Evolutionary conservation across 2,888 invertebrate species (phyloP).

Genomic region (Pocota personata): DNA sequence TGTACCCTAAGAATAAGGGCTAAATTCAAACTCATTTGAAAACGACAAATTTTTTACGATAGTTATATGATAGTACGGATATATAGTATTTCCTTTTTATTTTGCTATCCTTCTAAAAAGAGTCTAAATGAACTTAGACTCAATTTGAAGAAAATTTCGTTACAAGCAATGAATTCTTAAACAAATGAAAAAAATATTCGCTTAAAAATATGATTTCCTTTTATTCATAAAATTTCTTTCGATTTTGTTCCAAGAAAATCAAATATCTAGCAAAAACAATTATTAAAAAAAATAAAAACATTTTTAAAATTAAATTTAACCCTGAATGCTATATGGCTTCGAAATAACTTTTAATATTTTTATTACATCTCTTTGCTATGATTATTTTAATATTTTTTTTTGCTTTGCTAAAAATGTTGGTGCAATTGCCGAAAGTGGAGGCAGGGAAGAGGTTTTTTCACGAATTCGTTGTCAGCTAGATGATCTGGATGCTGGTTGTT

Average conservation of each 20-base stretch:
- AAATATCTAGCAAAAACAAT: constrained; percentile 32
- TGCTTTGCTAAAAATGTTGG: constrained; percentile 9
- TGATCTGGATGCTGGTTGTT: background rate
- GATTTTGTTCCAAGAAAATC: constrained; percentile 70
- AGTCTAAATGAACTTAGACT: constrained; percentile 64
- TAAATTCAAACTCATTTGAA: constrained; percentile 42
- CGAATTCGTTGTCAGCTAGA: constrained; percentile 33
- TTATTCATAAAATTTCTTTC: constrained; percentile 57
- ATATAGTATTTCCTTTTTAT: background rate
- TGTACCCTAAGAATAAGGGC: background rate
- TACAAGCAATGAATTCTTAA: constrained; percentile 10
- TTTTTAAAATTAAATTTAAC: constrained; percentile 53
- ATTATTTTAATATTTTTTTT: background rate
- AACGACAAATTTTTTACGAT: background rate
- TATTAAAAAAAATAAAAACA: background rate
- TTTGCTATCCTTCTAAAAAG: constrained; percentile 46
- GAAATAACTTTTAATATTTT: constrained; percentile 21
- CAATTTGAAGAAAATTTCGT: constrained; percentile 69
- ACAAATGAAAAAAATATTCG: constrained; percentile 6
- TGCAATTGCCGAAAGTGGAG: background rate
- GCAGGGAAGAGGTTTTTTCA: constrained; percentile 3
- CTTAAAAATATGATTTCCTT: constrained; percentile 62
- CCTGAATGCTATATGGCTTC: constrained; percentile 70
- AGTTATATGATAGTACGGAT: background rate
- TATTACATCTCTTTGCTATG: background rate